These are phyloP conservation scores for Sarcophaga subvicina DNA, from an alignment of 2,888 invertebrate species.

Conservation along the genomic window DNA sequence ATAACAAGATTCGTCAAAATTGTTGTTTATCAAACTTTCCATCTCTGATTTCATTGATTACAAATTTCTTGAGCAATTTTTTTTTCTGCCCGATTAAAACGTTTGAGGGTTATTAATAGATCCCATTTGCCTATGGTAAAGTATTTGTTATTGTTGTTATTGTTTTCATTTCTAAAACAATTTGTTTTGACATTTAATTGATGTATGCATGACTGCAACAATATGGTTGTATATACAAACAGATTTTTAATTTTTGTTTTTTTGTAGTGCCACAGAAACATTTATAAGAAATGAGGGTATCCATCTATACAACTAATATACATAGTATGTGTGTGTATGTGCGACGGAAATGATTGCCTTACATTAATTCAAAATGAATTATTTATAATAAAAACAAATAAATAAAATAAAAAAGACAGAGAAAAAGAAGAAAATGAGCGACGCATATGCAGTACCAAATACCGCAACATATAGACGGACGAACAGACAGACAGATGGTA, in stretches of 20 bases:
- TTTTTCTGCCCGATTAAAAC: background rate
- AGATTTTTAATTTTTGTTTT: background rate
- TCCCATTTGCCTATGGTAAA: background rate
- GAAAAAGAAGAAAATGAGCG: background rate
- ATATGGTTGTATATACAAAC: slow-evolving; percentile 43
- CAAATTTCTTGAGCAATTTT: background rate
- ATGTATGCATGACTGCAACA: slow-evolving; percentile 65
- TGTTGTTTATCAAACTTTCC: background rate
- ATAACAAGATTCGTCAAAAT: too few relatives aligned
- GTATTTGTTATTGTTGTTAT: slow-evolving; percentile 22
- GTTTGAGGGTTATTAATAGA: slow-evolving; percentile 38
- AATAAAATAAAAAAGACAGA: background rate
- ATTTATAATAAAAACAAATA: slow-evolving; percentile 61
- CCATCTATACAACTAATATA: background rate
- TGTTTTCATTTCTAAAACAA: slow-evolving; percentile 41
- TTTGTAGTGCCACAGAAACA: background rate
- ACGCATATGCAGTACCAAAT: background rate
- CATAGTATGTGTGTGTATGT: slow-evolving; percentile 16
- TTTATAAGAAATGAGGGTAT: slow-evolving; percentile 46
- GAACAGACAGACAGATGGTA: slow-evolving; percentile 5
- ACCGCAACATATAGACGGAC: too few relatives aligned
- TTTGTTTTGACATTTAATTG: slow-evolving; percentile 70
- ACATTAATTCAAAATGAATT: slow-evolving; percentile 63
- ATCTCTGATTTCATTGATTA: slow-evolving; percentile 12
- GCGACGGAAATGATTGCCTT: slow-evolving; percentile 67